Percentiles rank a stretch among this genome's conserved stretches.
These are phyloP conservation scores for Smittia aterrima DNA, from an alignment of 2,888 invertebrate species.

Conservation along the genomic window DNA sequence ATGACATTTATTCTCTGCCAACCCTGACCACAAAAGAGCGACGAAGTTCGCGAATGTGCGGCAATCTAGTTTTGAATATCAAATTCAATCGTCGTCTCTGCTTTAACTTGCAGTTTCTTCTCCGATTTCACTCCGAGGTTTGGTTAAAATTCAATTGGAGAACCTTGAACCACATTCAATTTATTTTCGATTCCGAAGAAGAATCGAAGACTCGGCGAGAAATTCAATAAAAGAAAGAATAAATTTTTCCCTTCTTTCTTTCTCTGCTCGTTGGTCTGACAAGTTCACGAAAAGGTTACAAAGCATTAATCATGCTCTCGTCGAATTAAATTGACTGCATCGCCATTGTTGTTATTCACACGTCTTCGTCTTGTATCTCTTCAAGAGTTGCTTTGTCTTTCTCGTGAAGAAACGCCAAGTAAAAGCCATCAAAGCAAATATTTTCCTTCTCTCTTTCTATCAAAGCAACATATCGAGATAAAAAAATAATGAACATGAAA, in stretches of 20 bases:
- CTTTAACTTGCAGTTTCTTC: conserved; percentile 8
- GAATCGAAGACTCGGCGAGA: background rate
- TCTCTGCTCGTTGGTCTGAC: background rate
- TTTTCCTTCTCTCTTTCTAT: background rate
- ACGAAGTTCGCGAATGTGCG: background rate
- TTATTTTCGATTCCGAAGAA: conserved; percentile 2
- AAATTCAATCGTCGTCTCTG: background rate
- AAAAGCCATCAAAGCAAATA: background rate
- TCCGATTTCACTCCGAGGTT: background rate
- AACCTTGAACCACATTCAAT: conserved; percentile 30
- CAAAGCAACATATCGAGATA: conserved; percentile 16
- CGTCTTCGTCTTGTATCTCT: background rate
- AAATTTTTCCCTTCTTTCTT: background rate
- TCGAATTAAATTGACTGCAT: conserved; percentile 41
- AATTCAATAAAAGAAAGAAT: conserved; percentile 1
- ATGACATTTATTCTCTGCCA: background rate
- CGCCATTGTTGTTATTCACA: conserved; percentile 35
- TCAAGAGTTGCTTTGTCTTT: background rate
- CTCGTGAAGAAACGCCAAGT: background rate
- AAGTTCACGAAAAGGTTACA: conserved; percentile 31
- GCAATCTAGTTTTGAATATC: conserved; percentile 10
- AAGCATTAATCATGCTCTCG: conserved; percentile 27
- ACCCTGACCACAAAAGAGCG: background rate
- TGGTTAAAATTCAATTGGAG: background rate
- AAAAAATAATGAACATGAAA: conserved; percentile 38